Conservation (phyloP, 2,797 vertebrate species). For the Sebastes itinus region DNA sequence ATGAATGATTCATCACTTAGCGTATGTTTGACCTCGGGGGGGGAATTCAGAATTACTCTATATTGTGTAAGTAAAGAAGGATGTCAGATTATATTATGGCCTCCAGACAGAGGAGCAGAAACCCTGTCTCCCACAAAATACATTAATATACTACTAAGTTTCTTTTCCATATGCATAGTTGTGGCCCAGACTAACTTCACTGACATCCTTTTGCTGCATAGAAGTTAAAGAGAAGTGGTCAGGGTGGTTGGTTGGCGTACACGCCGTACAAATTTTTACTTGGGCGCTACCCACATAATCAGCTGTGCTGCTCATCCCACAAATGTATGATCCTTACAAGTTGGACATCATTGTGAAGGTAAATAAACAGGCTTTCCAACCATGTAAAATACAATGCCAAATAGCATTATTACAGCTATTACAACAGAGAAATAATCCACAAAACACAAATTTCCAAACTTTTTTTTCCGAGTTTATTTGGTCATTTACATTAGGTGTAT, state of each 20-base stretch:
- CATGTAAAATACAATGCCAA: no score
- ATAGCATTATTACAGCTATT: no score
- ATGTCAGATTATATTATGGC: neutral
- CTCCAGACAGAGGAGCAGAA: neutral
- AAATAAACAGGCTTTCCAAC: no score
- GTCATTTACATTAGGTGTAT: neutral
- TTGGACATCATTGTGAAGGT: no score
- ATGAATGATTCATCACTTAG: conserved; percentile 51
- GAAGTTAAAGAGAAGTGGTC: neutral
- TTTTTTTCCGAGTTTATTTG: neutral
- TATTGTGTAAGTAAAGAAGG: neutral
- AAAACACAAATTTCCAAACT: no score
- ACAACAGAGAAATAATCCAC: no score
- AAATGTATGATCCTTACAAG: no score
- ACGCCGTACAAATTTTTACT: no score
- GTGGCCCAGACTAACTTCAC: neutral
- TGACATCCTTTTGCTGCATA: neutral
- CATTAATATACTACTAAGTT: neutral
- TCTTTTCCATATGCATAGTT: no score
- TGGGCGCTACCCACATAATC: no score
- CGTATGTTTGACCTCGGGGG: conserved; percentile 46
- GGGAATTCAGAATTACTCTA: neutral
- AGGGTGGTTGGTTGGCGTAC: neutral
- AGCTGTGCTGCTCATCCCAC: no score
- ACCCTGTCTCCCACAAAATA: neutral